Conservation (phyloP, 1,140 invertebrate genomes). For the Aphaenogaster floridana region DNA sequence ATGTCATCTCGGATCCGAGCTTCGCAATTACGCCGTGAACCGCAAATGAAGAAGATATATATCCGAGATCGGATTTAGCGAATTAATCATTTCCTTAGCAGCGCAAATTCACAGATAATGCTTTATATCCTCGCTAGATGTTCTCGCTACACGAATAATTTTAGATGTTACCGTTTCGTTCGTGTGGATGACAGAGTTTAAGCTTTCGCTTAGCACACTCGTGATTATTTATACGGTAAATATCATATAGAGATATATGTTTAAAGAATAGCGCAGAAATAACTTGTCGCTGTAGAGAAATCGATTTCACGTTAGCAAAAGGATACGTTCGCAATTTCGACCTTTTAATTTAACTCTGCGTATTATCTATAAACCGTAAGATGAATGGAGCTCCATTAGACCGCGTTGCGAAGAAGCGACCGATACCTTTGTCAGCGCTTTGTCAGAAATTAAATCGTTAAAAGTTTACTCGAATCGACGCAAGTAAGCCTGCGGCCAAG, state of each 20-base stretch:
- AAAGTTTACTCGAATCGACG: not conserved
- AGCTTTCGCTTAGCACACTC: not conserved
- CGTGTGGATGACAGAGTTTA: too few species aligned
- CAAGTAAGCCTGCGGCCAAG: not conserved
- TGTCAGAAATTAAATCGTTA: not conserved
- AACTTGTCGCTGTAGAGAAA: not conserved
- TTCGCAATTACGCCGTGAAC: not conserved
- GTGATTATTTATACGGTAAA: not conserved
- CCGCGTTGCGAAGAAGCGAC: not conserved
- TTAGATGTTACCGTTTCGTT: not conserved
- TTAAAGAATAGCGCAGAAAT: not conserved
- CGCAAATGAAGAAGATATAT: not conserved
- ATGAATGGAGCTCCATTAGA: not conserved
- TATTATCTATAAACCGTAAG: not conserved
- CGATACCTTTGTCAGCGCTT: not conserved
- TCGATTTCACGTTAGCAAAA: not conserved
- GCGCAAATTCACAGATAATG: not conserved
- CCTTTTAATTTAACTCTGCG: not conserved
- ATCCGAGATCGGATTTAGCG: not conserved
- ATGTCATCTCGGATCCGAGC: not conserved
- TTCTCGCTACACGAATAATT: not conserved
- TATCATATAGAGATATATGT: not conserved
- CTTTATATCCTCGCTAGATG: not conserved
- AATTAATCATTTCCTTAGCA: constrained; percentile 12
- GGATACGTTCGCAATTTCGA: not conserved